These are phyloP conservation scores for Cirrhinus molitorella DNA, from an alignment of 2,797 vertebrate species.

Conservation along the genomic window DNA sequence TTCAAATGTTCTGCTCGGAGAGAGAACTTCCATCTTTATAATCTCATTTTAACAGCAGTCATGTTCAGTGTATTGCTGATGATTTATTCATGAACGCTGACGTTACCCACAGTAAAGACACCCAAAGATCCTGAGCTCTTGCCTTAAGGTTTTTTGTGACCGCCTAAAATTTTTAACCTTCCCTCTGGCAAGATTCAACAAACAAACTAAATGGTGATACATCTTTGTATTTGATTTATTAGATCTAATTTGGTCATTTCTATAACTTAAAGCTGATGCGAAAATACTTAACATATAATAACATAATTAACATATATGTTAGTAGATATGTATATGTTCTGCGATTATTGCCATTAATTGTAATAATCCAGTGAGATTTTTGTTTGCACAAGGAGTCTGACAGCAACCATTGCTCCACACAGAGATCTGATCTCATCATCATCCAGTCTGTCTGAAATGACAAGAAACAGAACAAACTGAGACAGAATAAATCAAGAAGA, in stretches of 20 bases:
- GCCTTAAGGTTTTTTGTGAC: background rate
- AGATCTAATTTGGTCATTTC: background rate
- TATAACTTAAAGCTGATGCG: background rate
- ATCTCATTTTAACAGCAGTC: conserved; percentile 35
- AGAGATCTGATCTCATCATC: no score
- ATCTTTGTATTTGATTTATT: conserved; percentile 1
- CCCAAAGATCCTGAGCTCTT: conserved; percentile 1
- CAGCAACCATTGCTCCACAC: no score
- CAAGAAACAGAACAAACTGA: no score
- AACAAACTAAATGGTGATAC: background rate
- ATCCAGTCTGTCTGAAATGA: no score
- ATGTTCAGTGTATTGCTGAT: conserved; percentile 28
- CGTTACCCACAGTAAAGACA: conserved; percentile 1
- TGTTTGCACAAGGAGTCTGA: no score
- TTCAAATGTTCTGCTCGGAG: conserved; percentile 16
- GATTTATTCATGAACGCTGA: conserved; percentile 20
- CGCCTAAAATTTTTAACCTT: background rate
- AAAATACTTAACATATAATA: no score
- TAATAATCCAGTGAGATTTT: no score
- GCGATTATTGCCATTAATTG: no score
- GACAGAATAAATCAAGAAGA: no score
- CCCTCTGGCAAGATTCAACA: background rate
- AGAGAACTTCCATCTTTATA: conserved; percentile 10
- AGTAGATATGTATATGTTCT: no score
- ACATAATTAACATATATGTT: no score